These are phyloP conservation scores for Aegithalos caudatus DNA, from an alignment of 2,113 vertebrate genomes.

Conservation along the genomic window DNA sequence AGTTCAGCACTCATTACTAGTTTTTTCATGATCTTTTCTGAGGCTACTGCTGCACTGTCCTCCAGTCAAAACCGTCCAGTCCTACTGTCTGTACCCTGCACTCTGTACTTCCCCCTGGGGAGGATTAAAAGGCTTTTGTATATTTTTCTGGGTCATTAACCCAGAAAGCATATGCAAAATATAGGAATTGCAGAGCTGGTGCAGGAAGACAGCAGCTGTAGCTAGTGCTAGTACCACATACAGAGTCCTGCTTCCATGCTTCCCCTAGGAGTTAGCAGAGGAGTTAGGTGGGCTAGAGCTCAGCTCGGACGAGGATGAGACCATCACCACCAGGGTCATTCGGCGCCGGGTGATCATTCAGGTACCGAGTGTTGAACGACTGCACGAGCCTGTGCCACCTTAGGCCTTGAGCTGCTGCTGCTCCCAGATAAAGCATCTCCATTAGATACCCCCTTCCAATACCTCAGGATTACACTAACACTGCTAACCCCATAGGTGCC, in stretches of 20 bases:
- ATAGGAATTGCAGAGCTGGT: neutral
- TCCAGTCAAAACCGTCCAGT: neutral
- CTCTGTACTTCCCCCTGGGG: accelerated
- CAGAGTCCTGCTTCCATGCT: conserved; percentile 73
- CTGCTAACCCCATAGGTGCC: neutral
- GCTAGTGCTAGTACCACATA: neutral
- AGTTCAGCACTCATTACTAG: neutral
- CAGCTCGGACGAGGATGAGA: conserved; percentile 92
- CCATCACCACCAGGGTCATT: conserved; percentile 93
- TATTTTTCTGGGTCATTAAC: neutral
- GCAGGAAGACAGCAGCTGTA: neutral
- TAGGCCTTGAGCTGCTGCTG: neutral
- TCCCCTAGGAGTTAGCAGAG: conserved; percentile 87
- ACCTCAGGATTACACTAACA: neutral
- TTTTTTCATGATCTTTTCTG: neutral
- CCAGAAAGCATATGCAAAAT: neutral
- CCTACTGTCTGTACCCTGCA: neutral
- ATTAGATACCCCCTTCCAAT: neutral
- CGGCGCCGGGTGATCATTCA: conserved; percentile 94
- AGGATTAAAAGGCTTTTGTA: neutral
- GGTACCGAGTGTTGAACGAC: conserved; percentile 73
- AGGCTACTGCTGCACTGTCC: neutral
- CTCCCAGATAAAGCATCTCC: neutral
- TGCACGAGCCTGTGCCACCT: conserved; percentile 15
- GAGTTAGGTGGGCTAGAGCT: conserved; percentile 88